These are phyloP conservation scores for Pediacus dermestoides DNA, from an alignment of 2,888 invertebrate genomes.

Conservation along the genomic window DNA sequence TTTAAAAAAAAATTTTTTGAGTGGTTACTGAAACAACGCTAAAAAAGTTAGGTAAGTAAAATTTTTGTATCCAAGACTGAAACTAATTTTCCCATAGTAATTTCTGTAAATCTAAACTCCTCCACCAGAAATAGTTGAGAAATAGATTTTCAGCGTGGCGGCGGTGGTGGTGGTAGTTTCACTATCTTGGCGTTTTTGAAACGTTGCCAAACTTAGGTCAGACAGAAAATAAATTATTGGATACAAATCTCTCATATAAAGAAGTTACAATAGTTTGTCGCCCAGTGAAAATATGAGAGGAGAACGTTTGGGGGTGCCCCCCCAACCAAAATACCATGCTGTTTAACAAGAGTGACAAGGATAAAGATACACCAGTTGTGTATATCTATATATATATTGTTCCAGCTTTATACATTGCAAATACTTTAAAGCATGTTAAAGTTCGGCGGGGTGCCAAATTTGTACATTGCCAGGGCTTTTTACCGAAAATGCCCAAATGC, in stretches of 20 bases:
- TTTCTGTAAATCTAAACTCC: too few species aligned
- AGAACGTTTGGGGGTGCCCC: conserved; percentile 14
- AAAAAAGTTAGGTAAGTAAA: too few species aligned
- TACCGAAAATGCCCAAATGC: conserved; percentile 24
- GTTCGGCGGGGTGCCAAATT: conserved; percentile 32
- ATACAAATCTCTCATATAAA: conserved; percentile 34
- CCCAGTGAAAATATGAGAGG: conserved; percentile 21
- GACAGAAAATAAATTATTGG: conserved; percentile 34
- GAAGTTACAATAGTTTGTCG: conserved; percentile 31
- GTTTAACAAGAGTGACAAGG: conserved; percentile 1
- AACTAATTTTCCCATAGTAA: too few species aligned
- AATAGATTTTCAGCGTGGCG: too few species aligned
- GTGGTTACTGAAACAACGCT: too few species aligned
- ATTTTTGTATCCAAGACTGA: too few species aligned
- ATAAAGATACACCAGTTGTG: too few species aligned
- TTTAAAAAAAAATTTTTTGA: too few species aligned
- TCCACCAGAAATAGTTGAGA: too few species aligned
- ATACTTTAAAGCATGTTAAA: conserved; percentile 32
- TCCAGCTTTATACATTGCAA: conserved; percentile 19
- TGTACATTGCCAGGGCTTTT: conserved; percentile 33
- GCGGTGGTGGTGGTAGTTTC: too few species aligned
- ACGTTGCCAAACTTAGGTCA: conserved; percentile 29
- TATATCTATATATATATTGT: too few species aligned
- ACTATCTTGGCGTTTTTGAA: conserved; percentile 7
- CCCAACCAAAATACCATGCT: too few species aligned